These are phyloP conservation scores for Lasioglossum oenotherae DNA, from an alignment of 2,888 invertebrate genomes.

Conservation along the genomic window DNA sequence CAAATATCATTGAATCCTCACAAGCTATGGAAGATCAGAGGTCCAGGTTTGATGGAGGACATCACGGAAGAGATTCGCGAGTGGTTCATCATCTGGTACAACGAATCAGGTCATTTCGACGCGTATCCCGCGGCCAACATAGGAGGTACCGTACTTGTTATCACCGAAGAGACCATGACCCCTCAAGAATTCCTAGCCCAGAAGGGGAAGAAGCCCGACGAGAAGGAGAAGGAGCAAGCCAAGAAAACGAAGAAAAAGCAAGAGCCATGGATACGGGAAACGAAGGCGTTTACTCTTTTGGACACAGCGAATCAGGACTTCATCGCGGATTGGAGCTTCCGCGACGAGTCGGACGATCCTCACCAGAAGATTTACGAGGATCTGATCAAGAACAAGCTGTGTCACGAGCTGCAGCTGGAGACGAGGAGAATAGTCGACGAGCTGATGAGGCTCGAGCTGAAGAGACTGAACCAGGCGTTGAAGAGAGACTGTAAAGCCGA, in stretches of 20 bases:
- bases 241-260: background rate
- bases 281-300: conserved; percentile 66
- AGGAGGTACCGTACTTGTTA: conserved; percentile 89
- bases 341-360: conserved; percentile 85
- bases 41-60: conserved; percentile 89
- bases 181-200: conserved; percentile 86
- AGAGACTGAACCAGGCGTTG: conserved; percentile 85
- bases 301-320: conserved; percentile 66
- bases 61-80: conserved; percentile 91
- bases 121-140: conserved; percentile 90
- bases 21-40: conserved; percentile 69
- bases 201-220: conserved; percentile 72
- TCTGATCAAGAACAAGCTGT: conserved; percentile 88
- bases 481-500: conserved; percentile 82
- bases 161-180: conserved; percentile 87
- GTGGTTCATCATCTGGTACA: conserved; percentile 90
- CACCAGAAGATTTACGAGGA: conserved; percentile 87
- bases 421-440: conserved; percentile 90
- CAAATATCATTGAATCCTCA: background rate
- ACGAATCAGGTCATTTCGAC: conserved; percentile 87
- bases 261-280: conserved; percentile 76
- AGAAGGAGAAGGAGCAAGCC: conserved; percentile 61
- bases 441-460: conserved; percentile 87
- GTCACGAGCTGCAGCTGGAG: conserved; percentile 88
- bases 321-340: conserved; percentile 84